Conservation (phyloP, 2,888 invertebrate genomes). For the Ischnura elegans region DNA sequence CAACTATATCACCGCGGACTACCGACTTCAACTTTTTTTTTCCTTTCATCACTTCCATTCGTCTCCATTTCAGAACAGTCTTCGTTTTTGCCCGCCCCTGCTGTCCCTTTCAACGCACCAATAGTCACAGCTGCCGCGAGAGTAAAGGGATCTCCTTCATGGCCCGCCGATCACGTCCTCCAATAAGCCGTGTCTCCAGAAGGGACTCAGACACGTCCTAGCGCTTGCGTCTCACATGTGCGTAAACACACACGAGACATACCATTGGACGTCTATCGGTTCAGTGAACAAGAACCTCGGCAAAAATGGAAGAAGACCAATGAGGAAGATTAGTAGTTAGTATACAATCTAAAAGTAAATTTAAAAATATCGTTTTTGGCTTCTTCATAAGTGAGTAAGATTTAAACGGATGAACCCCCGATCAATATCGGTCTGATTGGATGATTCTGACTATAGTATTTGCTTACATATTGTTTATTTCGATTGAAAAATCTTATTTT, state of each 20-base stretch:
- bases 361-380: too few relatives aligned
- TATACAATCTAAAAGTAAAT: too few relatives aligned
- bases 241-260: neutral
- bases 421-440: too few relatives aligned
- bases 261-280: too few relatives aligned
- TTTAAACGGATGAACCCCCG: too few relatives aligned
- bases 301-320: too few relatives aligned
- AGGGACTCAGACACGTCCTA: neutral
- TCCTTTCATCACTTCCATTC: constrained; percentile 11
- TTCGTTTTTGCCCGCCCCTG: neutral
- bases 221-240: neutral
- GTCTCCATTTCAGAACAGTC: neutral
- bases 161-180: constrained; percentile 23
- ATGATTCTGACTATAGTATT: too few relatives aligned
- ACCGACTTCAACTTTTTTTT: neutral
- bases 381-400: too few relatives aligned
- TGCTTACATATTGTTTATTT: too few relatives aligned
- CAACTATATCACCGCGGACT: constrained; percentile 46
- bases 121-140: constrained; percentile 19
- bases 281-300: too few relatives aligned
- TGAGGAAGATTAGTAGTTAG: too few relatives aligned
- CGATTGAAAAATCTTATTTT: too few relatives aligned
- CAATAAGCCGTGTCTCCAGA: constrained; percentile 4
- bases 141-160: constrained; percentile 6
- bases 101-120: constrained; percentile 24